Evolutionary conservation across 2,113 vertebrate species (phyloP), one percentile per base, ranked within the genome.

Genomic region (Tupaia chinensis): DNA sequence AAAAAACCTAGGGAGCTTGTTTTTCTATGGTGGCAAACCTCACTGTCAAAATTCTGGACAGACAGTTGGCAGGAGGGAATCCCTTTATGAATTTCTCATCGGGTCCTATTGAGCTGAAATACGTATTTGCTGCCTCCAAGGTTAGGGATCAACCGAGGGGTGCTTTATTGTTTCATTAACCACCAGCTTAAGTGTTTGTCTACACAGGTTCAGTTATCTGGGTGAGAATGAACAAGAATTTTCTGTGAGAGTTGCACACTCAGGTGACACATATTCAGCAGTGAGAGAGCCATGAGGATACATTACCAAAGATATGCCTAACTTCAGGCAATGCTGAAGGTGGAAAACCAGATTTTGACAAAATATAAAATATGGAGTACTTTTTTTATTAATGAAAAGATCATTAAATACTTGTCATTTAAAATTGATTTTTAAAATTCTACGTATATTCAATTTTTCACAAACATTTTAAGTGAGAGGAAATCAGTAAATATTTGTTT

Each of bases 21-120:
- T 97, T 97, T 98, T 94, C 87, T 84, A 7, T 97, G 94, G 96
- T 97, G 97, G 96, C 96, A 97, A 96, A 97, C 93, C 96, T 97
- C 90, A 94, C 97, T 96, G 97, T 96, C 97, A 97, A 95, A 97
- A 96, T 98, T 97, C 91, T 92, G 97, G 97, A 95, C 96, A 96
- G 94, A 91, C 80, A 95, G 77, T 96, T 97, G 97, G 96, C 96
- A 96, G 68, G 73, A 96, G n/a, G 89, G 61, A 90, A 74, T 88
- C 95, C 78, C 78, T 96, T 93, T 81, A 93, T 66, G 32, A 95
- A 93, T 96, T 91, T 68, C 77, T 96, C 87, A 83, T 93, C 87
- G 53, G 89, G 95, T 93, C 87, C 96, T 89, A 89, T 73, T 79
- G 89, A 95, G 84, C 85, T 95, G 68, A 95, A 95, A 86, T 29